Percentiles rank a stretch among this genome's conserved stretches.
These are phyloP conservation scores for Cecidostiba fungosa DNA, from an alignment of 2,888 invertebrate genomes.

Conservation along the genomic window DNA sequence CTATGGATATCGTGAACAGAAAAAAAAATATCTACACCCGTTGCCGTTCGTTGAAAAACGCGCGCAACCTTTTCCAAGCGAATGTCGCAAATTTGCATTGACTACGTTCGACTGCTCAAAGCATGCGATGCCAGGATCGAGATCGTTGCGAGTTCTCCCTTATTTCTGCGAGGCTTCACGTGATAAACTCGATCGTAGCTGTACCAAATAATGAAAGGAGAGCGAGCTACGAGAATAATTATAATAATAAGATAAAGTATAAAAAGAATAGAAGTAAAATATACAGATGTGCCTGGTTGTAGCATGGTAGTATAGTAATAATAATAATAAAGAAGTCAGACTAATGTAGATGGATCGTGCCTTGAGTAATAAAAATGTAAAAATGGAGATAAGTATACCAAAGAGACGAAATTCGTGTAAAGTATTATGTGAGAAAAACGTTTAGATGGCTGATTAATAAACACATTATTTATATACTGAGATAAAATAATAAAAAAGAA, in stretches of 20 bases:
- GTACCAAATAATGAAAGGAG: constrained; percentile 22
- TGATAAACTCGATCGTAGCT: constrained; percentile 37
- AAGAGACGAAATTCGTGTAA: constrained; percentile 36
- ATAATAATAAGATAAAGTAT: constrained; percentile 11
- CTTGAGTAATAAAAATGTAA: constrained; percentile 44
- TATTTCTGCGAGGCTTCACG: background rate
- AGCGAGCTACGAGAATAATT: constrained; percentile 27
- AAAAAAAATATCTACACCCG: background rate
- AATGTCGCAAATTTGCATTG: constrained; percentile 6
- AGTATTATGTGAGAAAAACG: constrained; percentile 50
- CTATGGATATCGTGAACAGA: background rate
- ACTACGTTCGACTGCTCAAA: constrained; percentile 44
- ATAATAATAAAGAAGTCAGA: constrained; percentile 36
- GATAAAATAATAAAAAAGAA: constrained; percentile 11
- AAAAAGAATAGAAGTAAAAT: constrained; percentile 18
- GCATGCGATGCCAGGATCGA: constrained; percentile 56
- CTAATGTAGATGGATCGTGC: constrained; percentile 52
- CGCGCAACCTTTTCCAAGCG: background rate
- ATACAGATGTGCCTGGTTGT: constrained; percentile 43
- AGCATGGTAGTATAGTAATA: constrained; percentile 43
- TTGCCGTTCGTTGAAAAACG: background rate
- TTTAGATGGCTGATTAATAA: constrained; percentile 34
- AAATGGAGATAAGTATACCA: constrained; percentile 32
- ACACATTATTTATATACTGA: constrained; percentile 35
- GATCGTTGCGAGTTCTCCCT: constrained; percentile 22